Evolutionary conservation across 2,888 invertebrate species (phyloP).

Genomic region (Drosophila cracens): DNA sequence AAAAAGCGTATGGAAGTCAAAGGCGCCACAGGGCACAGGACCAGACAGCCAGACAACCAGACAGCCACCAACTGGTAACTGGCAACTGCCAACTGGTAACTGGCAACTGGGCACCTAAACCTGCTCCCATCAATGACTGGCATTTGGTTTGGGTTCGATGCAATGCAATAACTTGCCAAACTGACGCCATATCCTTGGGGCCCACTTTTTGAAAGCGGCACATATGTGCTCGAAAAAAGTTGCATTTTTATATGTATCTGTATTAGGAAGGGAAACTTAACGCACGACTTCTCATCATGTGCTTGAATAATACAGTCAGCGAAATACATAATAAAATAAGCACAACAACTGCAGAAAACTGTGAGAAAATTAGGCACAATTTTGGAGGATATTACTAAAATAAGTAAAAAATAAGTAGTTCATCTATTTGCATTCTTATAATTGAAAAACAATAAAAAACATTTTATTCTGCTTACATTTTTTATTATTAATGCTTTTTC

Average conservation of each 20-base stretch:
- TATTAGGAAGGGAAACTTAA: constrained; percentile 23
- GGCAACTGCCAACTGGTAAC: constrained; percentile 34
- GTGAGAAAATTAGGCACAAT: neutral
- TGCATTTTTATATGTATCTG: constrained; percentile 6
- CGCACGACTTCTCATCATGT: constrained; percentile 53
- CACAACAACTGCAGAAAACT: neutral
- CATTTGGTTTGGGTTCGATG: constrained; percentile 33
- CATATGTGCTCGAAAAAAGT: constrained; percentile 22
- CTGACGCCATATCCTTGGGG: constrained; percentile 74
- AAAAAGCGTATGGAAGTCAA: constrained; percentile 76
- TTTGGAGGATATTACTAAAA: neutral
- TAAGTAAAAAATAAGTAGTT: neutral
- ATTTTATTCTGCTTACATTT: neutral
- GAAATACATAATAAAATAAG: constrained; percentile 12
- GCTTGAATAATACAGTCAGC: constrained; percentile 29
- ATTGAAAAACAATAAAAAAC: neutral
- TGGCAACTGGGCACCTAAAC: constrained; percentile 36
- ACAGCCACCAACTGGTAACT: constrained; percentile 6
- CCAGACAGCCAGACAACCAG: constrained; percentile 15
- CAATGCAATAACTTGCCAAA: constrained; percentile 75
- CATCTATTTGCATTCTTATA: neutral
- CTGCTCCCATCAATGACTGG: constrained; percentile 24
- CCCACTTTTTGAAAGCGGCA: constrained; percentile 53
- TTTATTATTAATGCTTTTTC: neutral
- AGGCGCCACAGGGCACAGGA: constrained; percentile 63